Evolutionary conservation across 2,888 invertebrate species (phyloP).

Genomic region (Schrankia costaestrigalis): DNA sequence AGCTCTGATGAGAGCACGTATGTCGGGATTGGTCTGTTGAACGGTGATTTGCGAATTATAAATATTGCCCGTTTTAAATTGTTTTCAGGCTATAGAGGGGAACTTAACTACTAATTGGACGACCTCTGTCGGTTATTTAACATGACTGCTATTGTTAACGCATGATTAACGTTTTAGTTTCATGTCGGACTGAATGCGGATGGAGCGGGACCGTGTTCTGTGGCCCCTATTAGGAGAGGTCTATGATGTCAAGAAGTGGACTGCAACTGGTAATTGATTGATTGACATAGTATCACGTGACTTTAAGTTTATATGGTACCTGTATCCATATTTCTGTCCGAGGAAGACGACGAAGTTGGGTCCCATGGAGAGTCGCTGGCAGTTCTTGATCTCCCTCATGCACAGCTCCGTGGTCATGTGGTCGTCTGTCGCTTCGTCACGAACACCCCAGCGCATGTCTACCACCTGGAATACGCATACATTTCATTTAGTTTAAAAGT

Average conservation of each 20-base stretch:
- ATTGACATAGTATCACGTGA: too few relatives aligned
- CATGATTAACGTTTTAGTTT: too few relatives aligned
- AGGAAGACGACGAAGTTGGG: constrained; percentile 98
- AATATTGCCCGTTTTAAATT: too few relatives aligned
- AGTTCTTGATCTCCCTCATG: constrained; percentile 98
- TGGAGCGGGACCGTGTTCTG: too few relatives aligned
- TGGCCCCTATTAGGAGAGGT: not conserved
- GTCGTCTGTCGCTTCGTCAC: constrained; percentile 99
- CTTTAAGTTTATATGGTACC: constrained; percentile 38
- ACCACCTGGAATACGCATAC: constrained; percentile 83
- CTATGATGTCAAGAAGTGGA: not conserved
- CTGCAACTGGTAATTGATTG: too few relatives aligned
- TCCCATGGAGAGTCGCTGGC: constrained; percentile 97
- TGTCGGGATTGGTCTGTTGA: constrained; percentile 95
- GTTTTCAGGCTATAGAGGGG: too few relatives aligned
- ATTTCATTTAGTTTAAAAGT: not conserved
- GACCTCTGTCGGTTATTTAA: too few relatives aligned
- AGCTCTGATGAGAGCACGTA: constrained; percentile 96
- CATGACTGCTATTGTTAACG: too few relatives aligned
- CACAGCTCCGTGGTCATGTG: constrained; percentile 99
- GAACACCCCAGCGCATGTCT: constrained; percentile 99
- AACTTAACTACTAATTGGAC: too few relatives aligned
- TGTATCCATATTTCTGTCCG: constrained; percentile 98
- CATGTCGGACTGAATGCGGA: too few relatives aligned
- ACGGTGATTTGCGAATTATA: too few relatives aligned